Base-by-base conservation (phyloP, 2,113 vertebrate species). In the Bujurquina vittata region DNA sequence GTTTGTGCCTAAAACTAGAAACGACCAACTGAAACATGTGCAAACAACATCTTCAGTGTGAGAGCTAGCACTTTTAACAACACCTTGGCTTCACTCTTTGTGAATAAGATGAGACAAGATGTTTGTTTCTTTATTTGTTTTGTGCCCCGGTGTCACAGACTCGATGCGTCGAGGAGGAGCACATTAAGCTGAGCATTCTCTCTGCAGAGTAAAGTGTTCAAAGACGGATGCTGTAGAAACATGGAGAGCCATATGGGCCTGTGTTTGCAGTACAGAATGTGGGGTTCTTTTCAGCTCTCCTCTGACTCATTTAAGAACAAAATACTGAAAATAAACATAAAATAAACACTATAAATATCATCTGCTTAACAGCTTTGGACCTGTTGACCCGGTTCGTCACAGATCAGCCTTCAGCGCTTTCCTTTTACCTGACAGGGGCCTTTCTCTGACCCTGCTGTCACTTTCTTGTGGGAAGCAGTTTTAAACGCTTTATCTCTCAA, bases 281-380 rank as follows among this genome's bases (percentile, higher is more conserved):
- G 79, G 86, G 29, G 20, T 46, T 37, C 75, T 26, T 56, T 83
- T 77, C 79, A 69, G 57, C 55, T n/a, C 57, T 67, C 15, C 81
- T 86, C 72, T 88, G 85, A 91, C 73, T 92, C 77, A 88, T 77
- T 77, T 72, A 73, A 46, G 40, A 54, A 79, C 11, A 76, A 79
- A 58, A 80, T 22, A 55, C 74, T 83, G 73, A 79, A 69, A 83
- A 74, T 73, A 83, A 89, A 86, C 69, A 60, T 55, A 59, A 6
- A 35, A 5, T 10, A 46, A 76, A 37, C 46, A 49, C 49, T 77
- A 59, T 74, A 77, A 87, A 87, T 85, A 84, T 22, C 14, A 15
- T 63, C 56, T 22, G 77, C 79, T 57, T 26, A 89, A 77, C 76
- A 31, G 67, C 79, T 15, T 55, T 52, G 29, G 73, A 83, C 60